Base-by-base conservation (phyloP, 2,888 invertebrate genomes). In the Diaprepes abbreviatus region DNA sequence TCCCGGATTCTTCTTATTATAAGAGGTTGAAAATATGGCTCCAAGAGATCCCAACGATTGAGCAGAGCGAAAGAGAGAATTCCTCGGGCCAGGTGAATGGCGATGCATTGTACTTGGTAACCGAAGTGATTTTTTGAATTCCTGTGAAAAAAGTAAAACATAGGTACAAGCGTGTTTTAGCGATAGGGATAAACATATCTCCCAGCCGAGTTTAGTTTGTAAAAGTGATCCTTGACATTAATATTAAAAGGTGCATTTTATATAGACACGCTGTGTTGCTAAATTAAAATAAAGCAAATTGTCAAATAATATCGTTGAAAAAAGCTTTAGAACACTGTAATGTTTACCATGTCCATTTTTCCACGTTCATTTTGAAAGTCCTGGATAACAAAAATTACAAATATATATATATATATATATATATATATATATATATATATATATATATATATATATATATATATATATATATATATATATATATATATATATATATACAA, bases 91-190 rank as follows among this genome's bases (percentile, higher is more conserved):
- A 7, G 75, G 55, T 14, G 71, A 63, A 57, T 76, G 73, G n/a
- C 54, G 35, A 31, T 77, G 77, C 74, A 84, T 84, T 74, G 85
- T 86, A 74, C 89, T 88, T 0, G 89, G 87, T 17, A 88, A 86
- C 33, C 86, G 86, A 70, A 91, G 80, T 45, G 88, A 86, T 78
- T 89, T 87, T 76, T 88, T 88, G 79, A 91, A 91, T 78, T 91
- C 90, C 91, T 92, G 80, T 79, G 75, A 75, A 71, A 64, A 69
- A 17, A 24, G 24, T n/a, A n/a, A n/a, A n/a, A n/a, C n/a, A n/a
- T n/a, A n/a, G n/a, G n/a, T n/a, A n/a, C n/a, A n/a, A n/a, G n/a
- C n/a, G n/a, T n/a, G n/a, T n/a, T n/a, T n/a, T n/a, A n/a, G n/a
- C n/a, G n/a, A n/a, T n/a, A n/a, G n/a, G n/a, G n/a, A n/a, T n/a